Conservation (phyloP, 2,797 vertebrate genomes). For the Cryptoprocta ferox region DNA sequence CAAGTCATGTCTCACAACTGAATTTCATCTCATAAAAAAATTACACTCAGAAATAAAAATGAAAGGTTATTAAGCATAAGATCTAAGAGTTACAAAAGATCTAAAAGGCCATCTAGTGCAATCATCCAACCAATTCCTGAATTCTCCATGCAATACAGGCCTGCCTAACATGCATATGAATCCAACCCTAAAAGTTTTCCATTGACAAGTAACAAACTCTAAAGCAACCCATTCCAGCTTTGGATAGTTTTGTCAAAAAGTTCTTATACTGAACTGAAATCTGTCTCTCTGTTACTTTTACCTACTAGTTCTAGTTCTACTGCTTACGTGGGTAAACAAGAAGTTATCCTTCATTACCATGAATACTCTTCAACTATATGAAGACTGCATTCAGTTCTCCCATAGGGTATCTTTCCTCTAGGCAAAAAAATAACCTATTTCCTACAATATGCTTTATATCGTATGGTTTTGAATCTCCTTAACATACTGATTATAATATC, state of each 20-base stretch:
- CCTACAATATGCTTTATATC: background rate
- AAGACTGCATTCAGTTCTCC: background rate
- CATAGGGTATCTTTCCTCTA: background rate
- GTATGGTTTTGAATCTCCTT: background rate
- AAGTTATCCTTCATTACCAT: background rate
- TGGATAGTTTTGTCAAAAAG: background rate
- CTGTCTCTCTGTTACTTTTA: slow-evolving; percentile 1
- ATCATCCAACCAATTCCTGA: background rate
- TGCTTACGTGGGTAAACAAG: background rate
- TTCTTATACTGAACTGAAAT: background rate
- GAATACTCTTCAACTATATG: background rate
- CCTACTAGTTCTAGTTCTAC: background rate
- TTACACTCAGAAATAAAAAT: background rate
- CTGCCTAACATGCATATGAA: background rate
- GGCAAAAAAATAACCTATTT: background rate
- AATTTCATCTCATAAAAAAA: slow-evolving; percentile 15
- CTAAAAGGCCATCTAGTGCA: background rate
- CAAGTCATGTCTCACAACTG: background rate
- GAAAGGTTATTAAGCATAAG: background rate
- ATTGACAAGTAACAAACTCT: background rate
- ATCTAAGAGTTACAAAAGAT: background rate
- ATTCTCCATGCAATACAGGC: background rate
- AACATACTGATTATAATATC: background rate
- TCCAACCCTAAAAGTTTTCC: background rate
- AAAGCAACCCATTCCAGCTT: background rate